Percentiles rank a stretch among this genome's conserved stretches.
phyloP scores from a whole-genome alignment of 1,140 invertebrate species.

The Platorchestia sp. region DNA sequence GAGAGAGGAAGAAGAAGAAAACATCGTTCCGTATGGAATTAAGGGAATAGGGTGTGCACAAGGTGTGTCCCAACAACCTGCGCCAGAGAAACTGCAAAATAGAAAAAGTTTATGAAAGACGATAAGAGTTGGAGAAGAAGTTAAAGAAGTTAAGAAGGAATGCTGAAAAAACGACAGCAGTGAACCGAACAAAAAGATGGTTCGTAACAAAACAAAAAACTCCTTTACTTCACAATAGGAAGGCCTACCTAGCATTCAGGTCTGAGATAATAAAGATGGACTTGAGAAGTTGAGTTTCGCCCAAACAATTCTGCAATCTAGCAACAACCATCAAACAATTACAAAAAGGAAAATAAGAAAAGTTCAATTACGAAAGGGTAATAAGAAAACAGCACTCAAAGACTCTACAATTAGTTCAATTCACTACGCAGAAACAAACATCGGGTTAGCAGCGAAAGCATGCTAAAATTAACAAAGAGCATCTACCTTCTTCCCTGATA shows the following conservation, averaged over 20 bases:
- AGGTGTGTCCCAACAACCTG: no score
- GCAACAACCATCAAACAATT: background rate
- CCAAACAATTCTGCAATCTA: background rate
- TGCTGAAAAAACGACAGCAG: no score
- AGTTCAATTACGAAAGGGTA: background rate
- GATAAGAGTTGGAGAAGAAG: no score
- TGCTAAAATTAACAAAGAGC: slow-evolving; percentile 25
- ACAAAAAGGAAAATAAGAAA: background rate
- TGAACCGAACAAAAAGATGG: no score
- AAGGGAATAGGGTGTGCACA: no score
- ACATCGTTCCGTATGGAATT: background rate
- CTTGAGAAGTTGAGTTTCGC: background rate
- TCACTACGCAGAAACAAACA: background rate
- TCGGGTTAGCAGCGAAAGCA: slow-evolving; percentile 17
- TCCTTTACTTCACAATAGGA: no score
- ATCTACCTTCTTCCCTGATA: slow-evolving; percentile 50
- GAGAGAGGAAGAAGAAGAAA: background rate
- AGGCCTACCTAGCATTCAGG: no score
- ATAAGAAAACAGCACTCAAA: background rate
- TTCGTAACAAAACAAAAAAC: no score
- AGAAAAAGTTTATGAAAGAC: no score
- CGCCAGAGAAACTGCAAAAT: no score
- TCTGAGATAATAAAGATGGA: no score
- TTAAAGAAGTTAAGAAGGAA: no score
- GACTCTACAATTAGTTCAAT: background rate